Evolutionary conservation across 2,797 vertebrate species (phyloP), one percentile per base, ranked within the genome.

Genomic region (Phyllotis vaccarum): DNA sequence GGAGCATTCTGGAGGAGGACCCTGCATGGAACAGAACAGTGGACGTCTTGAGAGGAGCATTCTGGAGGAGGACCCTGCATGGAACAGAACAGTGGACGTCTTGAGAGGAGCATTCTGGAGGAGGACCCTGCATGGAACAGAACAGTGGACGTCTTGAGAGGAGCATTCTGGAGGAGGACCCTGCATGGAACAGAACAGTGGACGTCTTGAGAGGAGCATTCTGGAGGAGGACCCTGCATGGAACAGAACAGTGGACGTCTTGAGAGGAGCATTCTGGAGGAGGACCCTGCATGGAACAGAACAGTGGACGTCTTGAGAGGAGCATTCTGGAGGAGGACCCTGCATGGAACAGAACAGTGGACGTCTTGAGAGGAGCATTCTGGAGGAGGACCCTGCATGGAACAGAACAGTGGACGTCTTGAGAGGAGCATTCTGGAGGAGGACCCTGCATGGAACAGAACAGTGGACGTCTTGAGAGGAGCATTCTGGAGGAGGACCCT

Each of bases 21-120:
- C 16, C 27, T 8, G n/a, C 4, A 0, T 5, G 22, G n/a, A 3
- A 37, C 7, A 54, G n/a, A 29, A 62, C 7, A 4, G 3, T 14
- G 60, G 14, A n/a, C 19, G 58, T 52, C 29, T 3, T 46, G 37
- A 52, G 6, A 21, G 2, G 58, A 27, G 27, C 3, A 16, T 83
- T 40, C 62, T 8, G 34, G n/a, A 22, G 40, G 54, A 56, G 37
- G 13, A 62, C 3, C 16, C 27, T 8, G n/a, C 4, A 0, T 5
- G 22, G n/a, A 3, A 37, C 7, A 54, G n/a, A 29, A 62, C 7
- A 4, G 3, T 14, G 60, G 14, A n/a, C 19, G 58, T 52, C 29
- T 3, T 46, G 37, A 52, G 6, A 21, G 2, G 58, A 27, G 27
- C 3, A 16, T 83, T 40, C 62, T 8, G 34, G n/a, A 22, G 40